Conservation (phyloP, 2,797 vertebrate genomes). For the Melanotaenia trifasciata region DNA sequence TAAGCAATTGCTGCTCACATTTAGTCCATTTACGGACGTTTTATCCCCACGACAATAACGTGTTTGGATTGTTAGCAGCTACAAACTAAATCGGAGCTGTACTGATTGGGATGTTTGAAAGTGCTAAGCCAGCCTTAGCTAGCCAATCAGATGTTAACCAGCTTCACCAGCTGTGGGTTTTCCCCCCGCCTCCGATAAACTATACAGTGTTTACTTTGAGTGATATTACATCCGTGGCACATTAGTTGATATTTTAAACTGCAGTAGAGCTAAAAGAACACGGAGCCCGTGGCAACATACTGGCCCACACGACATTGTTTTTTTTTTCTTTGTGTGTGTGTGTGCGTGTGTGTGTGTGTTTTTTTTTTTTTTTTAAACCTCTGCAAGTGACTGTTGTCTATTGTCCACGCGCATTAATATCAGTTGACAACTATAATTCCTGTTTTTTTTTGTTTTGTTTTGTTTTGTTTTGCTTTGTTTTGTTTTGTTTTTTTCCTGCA, state of each 20-base stretch:
- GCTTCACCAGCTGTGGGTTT: conserved; percentile 24
- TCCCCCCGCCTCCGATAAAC: not conserved
- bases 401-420: not conserved
- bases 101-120: not conserved
- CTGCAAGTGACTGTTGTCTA: not conserved
- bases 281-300: not conserved
- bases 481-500: not conserved
- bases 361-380: too few relatives aligned
- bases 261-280: not conserved
- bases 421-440: not conserved
- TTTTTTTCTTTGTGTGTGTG: too few relatives aligned
- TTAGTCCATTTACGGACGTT: conserved; percentile 22
- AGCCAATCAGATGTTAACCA: conserved; percentile 29
- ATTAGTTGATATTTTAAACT: not conserved
- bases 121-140: conserved; percentile 6
- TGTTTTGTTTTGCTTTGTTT: not conserved
- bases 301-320: not conserved
- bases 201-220: not conserved
- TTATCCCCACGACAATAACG: not conserved
- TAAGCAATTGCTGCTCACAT: conserved; percentile 36
- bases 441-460: not conserved
- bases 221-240: not conserved
- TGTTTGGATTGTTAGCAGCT: not conserved
- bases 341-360: too few relatives aligned
- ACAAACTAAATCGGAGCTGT: not conserved